A percentile compares a stretch with the other conserved stretches of the same genome.
These are phyloP conservation scores for Formicarius rufipectus DNA, from an alignment of 2,113 vertebrate genomes.

Conservation along the genomic window DNA sequence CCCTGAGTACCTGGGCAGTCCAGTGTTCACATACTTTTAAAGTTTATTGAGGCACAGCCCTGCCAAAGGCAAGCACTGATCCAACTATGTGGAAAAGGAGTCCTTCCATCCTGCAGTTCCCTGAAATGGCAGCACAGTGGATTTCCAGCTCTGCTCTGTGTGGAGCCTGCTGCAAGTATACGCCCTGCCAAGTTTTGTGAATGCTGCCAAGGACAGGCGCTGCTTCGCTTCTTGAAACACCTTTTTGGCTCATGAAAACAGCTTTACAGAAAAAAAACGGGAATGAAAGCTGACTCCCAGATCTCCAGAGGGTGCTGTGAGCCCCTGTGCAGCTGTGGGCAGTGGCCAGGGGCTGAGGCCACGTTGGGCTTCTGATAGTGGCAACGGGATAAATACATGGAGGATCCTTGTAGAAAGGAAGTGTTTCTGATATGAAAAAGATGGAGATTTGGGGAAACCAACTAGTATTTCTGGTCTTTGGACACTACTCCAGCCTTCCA, in stretches of 20 bases:
- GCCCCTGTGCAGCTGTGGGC: neutral
- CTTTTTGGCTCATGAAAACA: constrained; percentile 35
- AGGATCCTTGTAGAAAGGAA: neutral
- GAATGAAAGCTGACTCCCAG: neutral
- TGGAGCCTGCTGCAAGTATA: constrained; percentile 49
- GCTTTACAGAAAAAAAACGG: neutral
- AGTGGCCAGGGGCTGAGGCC: accelerated
- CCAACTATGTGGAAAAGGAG: constrained; percentile 55
- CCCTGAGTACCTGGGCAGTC: constrained; percentile 1
- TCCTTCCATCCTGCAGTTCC: constrained; percentile 57
- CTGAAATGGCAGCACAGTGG: constrained; percentile 55
- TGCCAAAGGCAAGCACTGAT: constrained; percentile 54
- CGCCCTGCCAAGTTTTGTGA: constrained; percentile 54
- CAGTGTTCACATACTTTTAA: constrained; percentile 27
- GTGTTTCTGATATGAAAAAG: neutral
- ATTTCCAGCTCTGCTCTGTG: constrained; percentile 49
- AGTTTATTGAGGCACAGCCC: constrained; percentile 36
- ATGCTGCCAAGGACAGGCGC: constrained; percentile 61
- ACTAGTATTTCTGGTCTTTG: neutral
- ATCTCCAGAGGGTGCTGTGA: neutral
- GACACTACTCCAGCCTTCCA: neutral
- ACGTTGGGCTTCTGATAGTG: neutral
- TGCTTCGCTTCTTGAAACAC: constrained; percentile 44
- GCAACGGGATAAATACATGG: neutral
- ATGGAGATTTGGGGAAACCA: neutral